phyloP scores from a whole-genome alignment of 2,113 vertebrate genomes.

The Microtus oregoni region DNA sequence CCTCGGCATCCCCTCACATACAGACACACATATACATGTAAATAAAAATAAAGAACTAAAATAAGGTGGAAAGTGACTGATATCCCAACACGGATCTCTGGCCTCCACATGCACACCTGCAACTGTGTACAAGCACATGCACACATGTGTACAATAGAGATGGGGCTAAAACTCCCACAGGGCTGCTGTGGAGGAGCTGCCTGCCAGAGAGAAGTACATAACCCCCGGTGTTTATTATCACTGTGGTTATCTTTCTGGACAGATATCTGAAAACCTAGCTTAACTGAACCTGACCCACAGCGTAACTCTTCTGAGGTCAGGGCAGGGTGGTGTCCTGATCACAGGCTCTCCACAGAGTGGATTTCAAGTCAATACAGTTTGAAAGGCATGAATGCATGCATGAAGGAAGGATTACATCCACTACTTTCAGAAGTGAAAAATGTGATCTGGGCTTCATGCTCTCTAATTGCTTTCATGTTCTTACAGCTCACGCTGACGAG shows the following conservation, averaged over 20 bases:
- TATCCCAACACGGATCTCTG: not conserved
- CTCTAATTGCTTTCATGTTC: slow-evolving; percentile 81
- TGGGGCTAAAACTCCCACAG: not conserved
- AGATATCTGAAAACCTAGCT: slow-evolving; percentile 35
- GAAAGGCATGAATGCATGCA: not conserved
- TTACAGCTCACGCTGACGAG: slow-evolving; percentile 62
- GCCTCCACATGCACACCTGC: too few relatives aligned
- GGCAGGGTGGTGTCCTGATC: not conserved
- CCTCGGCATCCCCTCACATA: not conserved
- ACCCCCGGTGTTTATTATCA: not conserved
- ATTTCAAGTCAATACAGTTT: not conserved
- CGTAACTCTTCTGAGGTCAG: not conserved
- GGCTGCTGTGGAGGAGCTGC: not conserved
- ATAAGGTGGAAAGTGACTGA: not conserved
- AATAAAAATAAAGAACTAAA: not conserved
- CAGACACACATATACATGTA: not conserved
- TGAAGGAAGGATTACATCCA: not conserved
- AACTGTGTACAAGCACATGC: not conserved
- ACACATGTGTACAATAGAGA: too few relatives aligned
- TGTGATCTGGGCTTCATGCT: slow-evolving; percentile 77
- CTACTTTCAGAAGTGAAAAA: slow-evolving; percentile 2
- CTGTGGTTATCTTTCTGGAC: not conserved
- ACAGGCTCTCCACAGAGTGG: not conserved
- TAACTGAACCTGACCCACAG: not conserved
- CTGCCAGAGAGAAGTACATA: not conserved